Base-by-base conservation (phyloP, 2,797 vertebrate species). In the Malurus splendens region DNA sequence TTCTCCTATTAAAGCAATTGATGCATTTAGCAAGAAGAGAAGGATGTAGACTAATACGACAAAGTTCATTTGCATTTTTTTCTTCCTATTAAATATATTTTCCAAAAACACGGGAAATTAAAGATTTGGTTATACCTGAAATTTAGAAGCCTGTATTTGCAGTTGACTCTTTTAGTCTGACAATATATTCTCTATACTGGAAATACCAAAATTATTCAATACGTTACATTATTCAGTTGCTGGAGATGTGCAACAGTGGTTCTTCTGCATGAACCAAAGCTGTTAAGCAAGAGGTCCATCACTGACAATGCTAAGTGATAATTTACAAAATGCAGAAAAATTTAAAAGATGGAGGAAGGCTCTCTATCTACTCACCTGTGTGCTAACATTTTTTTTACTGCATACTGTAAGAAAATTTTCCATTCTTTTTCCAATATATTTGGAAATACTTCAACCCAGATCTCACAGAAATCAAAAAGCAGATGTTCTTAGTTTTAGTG, bases 401-500 rank as follows among this genome's bases (percentile, higher is more conserved):
- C 10, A 18, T 41, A 28, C 32, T 78, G 10, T 64, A 76, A 80
- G 76, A 74, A 91, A 84, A 56, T 18, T 51, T 79, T 61, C 57
- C 24, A 42, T 88, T 87, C 65, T 9, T 7, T 80, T 81, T 76
- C 52, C 52, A 87, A 2, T 66, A 68, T 79, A 67, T 86, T 90
- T 91, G 85, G 80, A 92, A 92, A 94, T 83, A 80, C 36, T 86
- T 86, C 67, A 87, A 10, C 61, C 14, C 39, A 62, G 55, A 55
- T 76, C 62, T 91, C 64, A 73, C 5, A 78, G 44, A 93, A 87
- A 68, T 75, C 38, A 74, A 82, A 87, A 92, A 88, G 81, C 88
- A 94, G 86, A 92, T 93, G 93, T 94, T 95, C 56, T 56, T 57
- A 59, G 64, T 86, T 92, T 84, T 60, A 92, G 42, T 42, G 60